phyloP scores from a whole-genome alignment of 2,888 invertebrate species.

The Ceriagrion tenellum region DNA sequence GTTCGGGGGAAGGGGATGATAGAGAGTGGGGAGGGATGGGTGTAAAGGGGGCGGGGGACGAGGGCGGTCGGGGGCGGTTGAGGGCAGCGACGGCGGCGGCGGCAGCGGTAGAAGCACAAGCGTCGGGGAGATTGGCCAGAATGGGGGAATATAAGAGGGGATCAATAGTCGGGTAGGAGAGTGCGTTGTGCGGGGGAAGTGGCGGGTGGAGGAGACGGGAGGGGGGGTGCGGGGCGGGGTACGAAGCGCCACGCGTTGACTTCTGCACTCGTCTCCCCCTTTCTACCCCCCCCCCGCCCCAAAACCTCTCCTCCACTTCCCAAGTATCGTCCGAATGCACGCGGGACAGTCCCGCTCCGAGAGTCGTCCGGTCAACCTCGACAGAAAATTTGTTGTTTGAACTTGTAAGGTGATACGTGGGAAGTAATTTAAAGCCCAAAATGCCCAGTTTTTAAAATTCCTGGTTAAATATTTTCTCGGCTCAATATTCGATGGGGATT shows the following conservation, averaged over 20 bases:
- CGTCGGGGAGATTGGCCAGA: not conserved
- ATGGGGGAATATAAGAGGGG: constrained; percentile 16
- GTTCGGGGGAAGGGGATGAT: not conserved
- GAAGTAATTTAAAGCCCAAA: too few relatives aligned
- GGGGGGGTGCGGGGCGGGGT: not conserved
- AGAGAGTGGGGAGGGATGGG: not conserved
- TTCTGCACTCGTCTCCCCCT: not conserved
- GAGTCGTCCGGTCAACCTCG: too few relatives aligned
- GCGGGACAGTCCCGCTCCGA: not conserved
- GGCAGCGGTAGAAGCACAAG: too few relatives aligned
- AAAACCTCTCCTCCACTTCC: not conserved
- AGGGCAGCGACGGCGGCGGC: too few relatives aligned
- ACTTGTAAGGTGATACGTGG: too few relatives aligned
- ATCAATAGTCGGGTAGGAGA: constrained; percentile 18
- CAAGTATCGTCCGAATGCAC: not conserved
- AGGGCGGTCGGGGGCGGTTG: too few relatives aligned
- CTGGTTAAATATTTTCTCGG: too few relatives aligned
- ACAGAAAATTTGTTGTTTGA: too few relatives aligned
- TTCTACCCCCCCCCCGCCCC: not conserved
- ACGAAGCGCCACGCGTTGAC: not conserved
- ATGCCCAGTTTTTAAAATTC: too few relatives aligned
- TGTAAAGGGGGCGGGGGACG: not conserved
- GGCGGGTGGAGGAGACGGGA: not conserved
- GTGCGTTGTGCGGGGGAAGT: not conserved
- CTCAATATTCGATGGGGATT: too few relatives aligned